Base-by-base conservation (phyloP, 2,113 vertebrate species). In the Mormyrus lacerda region DNA sequence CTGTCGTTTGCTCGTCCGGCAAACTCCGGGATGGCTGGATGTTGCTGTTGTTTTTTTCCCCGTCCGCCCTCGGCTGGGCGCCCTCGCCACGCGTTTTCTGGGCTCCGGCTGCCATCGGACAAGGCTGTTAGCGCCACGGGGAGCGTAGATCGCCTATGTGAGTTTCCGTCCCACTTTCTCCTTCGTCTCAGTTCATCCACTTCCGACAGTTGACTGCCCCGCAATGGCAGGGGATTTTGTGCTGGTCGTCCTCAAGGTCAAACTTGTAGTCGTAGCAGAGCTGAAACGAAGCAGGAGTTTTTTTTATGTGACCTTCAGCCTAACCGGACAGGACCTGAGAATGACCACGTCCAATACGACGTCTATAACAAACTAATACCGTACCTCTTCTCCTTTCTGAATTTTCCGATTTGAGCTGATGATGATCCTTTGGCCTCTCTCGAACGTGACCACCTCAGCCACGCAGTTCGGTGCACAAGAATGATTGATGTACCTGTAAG, bases 151-250 rank as follows among this genome's bases (percentile, higher is more conserved):
- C 27, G 4, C 48, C 27, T n/a, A 17, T 6, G 83, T 2, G 45
- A 89, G 82, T 87, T 89, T 94, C 95, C 93, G 94, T 92, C 21
- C 31, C 42, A 8, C n/a, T 5, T 87, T 47, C 50, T 53, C 61
- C 58, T 51, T 55, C 88, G 35, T 44, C 89, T 97, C 94, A 99
- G 95, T 99, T 99, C 98, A 99, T 99, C 98, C 98, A 99, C 94
- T 99, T 99, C 87, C 97, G 97, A 95, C 98, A 99, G 97, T 99
- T 99, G 48, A 99, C 97, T 17, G 98, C 97, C 92, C 98, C 98
- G 93, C 98, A 99, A 97, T 99, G 97, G 95, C 98, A 99, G 1
- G 98, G 97, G 92, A 99, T 99, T 96, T 99, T 99, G 94, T 99
- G 98, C 95, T 99, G 98, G 94, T 99, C 98, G 13, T 99, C 98